Evolutionary conservation across 1,140 invertebrate species (phyloP).

Genomic region (Drosophila sp.): DNA sequence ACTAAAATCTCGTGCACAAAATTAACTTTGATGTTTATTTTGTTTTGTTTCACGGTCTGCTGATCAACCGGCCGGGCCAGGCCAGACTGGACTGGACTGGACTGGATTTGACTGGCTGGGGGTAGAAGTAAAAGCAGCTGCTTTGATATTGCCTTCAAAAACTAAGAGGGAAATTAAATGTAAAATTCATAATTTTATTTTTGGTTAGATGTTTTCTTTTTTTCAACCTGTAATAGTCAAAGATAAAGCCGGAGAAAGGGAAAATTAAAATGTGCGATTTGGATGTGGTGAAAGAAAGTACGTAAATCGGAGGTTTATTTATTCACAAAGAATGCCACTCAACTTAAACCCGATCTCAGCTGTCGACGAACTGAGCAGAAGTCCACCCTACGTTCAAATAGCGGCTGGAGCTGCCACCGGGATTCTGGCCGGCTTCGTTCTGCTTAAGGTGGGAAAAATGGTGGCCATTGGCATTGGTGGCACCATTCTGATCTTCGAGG

Average conservation of each 20-base stretch:
- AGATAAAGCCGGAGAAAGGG: background rate
- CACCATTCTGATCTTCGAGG: conserved; percentile 24
- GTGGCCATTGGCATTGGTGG: conserved; percentile 34
- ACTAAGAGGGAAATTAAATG: conserved; percentile 26
- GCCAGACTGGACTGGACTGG: conserved; percentile 10
- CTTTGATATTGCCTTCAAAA: conserved; percentile 40
- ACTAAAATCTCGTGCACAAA: conserved; percentile 16
- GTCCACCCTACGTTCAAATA: conserved; percentile 54
- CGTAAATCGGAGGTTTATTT: conserved; percentile 14
- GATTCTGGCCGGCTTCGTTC: conserved; percentile 31
- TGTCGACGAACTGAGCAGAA: conserved; percentile 22
- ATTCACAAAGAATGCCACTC: conserved; percentile 12
- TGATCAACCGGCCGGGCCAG: conserved; percentile 35
- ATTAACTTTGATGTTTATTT: conserved; percentile 56
- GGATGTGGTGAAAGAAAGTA: conserved; percentile 37
- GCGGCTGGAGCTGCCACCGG: conserved; percentile 38
- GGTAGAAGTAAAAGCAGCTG: conserved; percentile 16
- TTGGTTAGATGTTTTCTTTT: background rate
- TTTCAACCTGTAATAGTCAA: background rate
- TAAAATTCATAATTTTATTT: conserved; percentile 1
- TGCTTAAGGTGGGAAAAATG: conserved; percentile 45
- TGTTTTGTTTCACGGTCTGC: conserved; percentile 44
- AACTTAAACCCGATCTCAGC: conserved; percentile 11
- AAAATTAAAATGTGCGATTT: conserved; percentile 31
- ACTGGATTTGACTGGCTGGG: background rate